Percentiles rank a stretch among this genome's conserved stretches.
Conservation (phyloP, 2,113 vertebrate genomes). For the Gasterosteus nipponicus region DNA sequence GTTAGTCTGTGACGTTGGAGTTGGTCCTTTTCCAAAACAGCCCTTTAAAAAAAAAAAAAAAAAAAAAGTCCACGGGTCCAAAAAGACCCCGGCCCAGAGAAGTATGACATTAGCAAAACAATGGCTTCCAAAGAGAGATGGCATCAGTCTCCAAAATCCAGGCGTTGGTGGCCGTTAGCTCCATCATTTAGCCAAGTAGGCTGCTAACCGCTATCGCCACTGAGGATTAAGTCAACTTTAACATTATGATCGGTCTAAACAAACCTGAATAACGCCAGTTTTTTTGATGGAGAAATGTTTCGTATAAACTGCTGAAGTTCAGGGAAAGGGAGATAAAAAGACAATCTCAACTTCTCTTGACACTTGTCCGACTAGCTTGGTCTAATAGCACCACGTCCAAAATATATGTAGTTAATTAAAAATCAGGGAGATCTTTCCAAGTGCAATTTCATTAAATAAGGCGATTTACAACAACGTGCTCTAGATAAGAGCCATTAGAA, state of each 20-base stretch:
- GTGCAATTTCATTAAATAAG: too few relatives aligned
- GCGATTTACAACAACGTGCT: too few relatives aligned
- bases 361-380: not conserved
- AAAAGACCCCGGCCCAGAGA: not conserved
- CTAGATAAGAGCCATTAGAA: too few relatives aligned
- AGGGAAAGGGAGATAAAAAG: not conserved
- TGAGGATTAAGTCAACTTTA: not conserved
- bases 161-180: not conserved
- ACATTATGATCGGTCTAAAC: not conserved
- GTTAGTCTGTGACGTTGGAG: not conserved
- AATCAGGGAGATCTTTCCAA: too few relatives aligned
- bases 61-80: constrained; percentile 3
- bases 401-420: too few relatives aligned
- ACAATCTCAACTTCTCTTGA: too few relatives aligned
- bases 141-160: not conserved
- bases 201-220: not conserved
- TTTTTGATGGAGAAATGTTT: not conserved
- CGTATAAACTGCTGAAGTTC: not conserved
- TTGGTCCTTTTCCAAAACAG: constrained; percentile 5
- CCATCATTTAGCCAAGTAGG: not conserved
- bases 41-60: not conserved
- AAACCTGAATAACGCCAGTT: not conserved
- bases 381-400: too few relatives aligned
- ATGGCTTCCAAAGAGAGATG: not conserved
- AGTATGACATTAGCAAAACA: not conserved